A percentile compares a stretch with the other conserved stretches of the same genome.
Evolutionary conservation across 2,888 invertebrate species (phyloP).

Genomic region (Tetrapedia diversipes): DNA sequence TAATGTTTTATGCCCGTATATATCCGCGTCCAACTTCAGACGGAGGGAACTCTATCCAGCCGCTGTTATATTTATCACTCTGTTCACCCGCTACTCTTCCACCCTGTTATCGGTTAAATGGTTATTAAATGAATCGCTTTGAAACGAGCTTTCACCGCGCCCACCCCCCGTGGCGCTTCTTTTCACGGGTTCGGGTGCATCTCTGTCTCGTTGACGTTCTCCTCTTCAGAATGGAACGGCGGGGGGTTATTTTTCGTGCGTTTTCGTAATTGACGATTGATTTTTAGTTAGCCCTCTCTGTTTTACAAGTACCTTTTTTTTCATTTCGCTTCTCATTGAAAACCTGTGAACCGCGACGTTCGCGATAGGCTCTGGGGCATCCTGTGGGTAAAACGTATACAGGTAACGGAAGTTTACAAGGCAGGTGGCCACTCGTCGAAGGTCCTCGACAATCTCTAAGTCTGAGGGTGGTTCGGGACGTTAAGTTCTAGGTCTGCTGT

Average conservation of each 20-base stretch:
- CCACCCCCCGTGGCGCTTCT: not conserved
- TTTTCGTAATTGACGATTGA: not conserved
- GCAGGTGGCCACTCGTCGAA: no score
- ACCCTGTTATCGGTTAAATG: slow-evolving; percentile 56
- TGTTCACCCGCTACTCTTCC: slow-evolving; percentile 34
- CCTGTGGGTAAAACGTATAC: no score
- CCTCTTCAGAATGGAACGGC: not conserved
- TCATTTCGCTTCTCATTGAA: no score
- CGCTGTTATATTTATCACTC: slow-evolving; percentile 53
- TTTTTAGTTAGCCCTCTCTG: no score
- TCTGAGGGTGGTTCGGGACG: not conserved
- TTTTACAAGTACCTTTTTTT: no score
- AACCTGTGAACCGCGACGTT: no score
- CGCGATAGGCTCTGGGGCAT: no score
- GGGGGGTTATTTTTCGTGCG: not conserved
- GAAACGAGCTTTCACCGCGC: slow-evolving; percentile 30
- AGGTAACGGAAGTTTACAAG: no score
- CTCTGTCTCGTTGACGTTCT: not conserved
- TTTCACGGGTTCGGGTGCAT: not conserved
- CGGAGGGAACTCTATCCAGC: slow-evolving; percentile 47
- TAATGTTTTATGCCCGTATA: slow-evolving; percentile 51
- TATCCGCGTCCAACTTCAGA: slow-evolving; percentile 53
- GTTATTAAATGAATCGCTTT: slow-evolving; percentile 56
- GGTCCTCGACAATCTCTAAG: not conserved
- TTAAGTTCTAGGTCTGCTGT: not conserved